Percentiles rank a stretch among this genome's conserved stretches.
Conservation (phyloP, 2,113 vertebrate species). For the Eolophus roseicapilla region DNA sequence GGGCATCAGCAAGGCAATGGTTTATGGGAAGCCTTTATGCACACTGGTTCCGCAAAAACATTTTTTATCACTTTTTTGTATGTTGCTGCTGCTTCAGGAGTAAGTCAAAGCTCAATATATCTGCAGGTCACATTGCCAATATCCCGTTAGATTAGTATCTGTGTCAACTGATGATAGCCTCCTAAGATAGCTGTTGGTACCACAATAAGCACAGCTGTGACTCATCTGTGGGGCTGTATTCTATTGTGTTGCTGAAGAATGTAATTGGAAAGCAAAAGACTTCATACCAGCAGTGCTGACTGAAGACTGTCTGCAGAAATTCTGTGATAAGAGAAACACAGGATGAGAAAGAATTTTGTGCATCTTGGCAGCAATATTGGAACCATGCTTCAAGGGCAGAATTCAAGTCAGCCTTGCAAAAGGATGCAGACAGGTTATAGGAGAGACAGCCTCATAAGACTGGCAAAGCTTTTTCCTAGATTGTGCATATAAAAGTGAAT, state of each 20-base stretch:
- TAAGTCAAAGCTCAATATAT: not conserved
- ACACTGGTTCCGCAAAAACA: not conserved
- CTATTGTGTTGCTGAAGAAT: not conserved
- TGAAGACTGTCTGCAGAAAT: not conserved
- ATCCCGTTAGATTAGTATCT: constrained; percentile 10
- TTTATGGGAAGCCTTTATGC: not conserved
- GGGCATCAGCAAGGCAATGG: not conserved
- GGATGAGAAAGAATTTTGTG: not conserved
- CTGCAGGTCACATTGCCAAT: constrained; percentile 25
- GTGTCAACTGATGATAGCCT: not conserved
- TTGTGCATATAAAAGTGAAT: not conserved
- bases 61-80: not conserved
- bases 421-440: not conserved
- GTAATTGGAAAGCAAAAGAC: constrained; percentile 19
- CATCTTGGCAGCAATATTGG: not conserved
- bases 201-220: constrained; percentile 5
- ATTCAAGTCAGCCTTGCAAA: not conserved
- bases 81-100: not conserved
- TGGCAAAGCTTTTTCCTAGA: not conserved
- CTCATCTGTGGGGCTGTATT: not conserved
- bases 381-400: not conserved
- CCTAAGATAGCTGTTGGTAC: not conserved
- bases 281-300: not conserved
- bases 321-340: not conserved
- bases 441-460: not conserved